These are phyloP conservation scores for Acanthoscelides obtectus DNA, from an alignment of 2,888 invertebrate species.

Conservation along the genomic window DNA sequence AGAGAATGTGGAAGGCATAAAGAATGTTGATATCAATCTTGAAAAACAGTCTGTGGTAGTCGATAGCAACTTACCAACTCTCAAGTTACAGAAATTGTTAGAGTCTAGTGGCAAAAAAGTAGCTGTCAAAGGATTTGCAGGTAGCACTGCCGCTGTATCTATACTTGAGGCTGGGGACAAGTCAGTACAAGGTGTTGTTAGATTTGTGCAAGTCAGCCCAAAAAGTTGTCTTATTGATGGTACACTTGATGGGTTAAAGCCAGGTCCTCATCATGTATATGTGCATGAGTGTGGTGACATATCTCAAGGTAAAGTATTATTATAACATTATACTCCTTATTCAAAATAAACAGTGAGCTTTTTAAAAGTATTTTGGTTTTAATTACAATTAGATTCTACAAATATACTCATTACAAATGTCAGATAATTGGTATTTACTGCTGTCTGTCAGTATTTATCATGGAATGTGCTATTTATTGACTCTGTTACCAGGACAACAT, in stretches of 20 bases:
- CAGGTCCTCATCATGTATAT: slow-evolving; percentile 57
- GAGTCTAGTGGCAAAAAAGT: slow-evolving; percentile 63
- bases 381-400: no score
- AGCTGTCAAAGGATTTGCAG: slow-evolving; percentile 77
- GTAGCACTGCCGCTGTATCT: slow-evolving; percentile 66
- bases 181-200: slow-evolving; percentile 65
- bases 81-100: slow-evolving; percentile 51
- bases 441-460: no score
- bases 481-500: no score
- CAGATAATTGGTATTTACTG: no score
- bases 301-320: slow-evolving; percentile 49
- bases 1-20: slow-evolving; percentile 46
- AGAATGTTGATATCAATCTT: slow-evolving; percentile 51
- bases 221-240: slow-evolving; percentile 73
- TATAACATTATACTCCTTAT: no score
- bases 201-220: slow-evolving; percentile 63
- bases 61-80: slow-evolving; percentile 60
- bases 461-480: no score
- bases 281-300: slow-evolving; percentile 74
- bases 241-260: slow-evolving; percentile 71
- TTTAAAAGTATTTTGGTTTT: no score
- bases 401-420: no score
- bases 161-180: slow-evolving; percentile 54
- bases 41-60: slow-evolving; percentile 65
- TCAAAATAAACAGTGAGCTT: no score